Percentiles rank a stretch among this genome's conserved stretches.
Evolutionary conservation across 1,140 invertebrate genomes (phyloP).

Genomic region (Uloborus diversus): DNA sequence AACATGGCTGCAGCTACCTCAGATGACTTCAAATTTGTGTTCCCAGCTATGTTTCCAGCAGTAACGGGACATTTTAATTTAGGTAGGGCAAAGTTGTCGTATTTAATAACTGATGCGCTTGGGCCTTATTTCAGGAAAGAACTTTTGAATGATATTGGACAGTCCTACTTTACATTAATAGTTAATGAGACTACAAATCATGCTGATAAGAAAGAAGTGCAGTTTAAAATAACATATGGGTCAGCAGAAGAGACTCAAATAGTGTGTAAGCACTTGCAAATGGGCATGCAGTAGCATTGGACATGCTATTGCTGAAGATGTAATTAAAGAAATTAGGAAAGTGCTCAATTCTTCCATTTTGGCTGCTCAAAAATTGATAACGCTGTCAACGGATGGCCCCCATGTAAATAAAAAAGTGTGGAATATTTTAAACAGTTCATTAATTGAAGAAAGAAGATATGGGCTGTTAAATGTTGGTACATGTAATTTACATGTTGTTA

Average conservation of each 20-base stretch:
- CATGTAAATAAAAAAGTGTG: slow-evolving; percentile 36
- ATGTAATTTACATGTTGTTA: slow-evolving; percentile 59
- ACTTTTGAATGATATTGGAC: slow-evolving; percentile 1
- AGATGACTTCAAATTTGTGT: background rate
- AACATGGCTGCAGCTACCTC: background rate
- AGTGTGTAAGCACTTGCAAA: too few species aligned
- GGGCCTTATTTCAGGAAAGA: slow-evolving; percentile 32
- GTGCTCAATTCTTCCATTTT: slow-evolving; percentile 3
- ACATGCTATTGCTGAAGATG: slow-evolving; percentile 20
- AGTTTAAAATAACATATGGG: slow-evolving; percentile 31
- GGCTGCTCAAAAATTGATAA: slow-evolving; percentile 15
- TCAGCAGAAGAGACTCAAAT: too few species aligned
- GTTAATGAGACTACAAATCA: slow-evolving; percentile 47
- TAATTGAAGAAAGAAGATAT: background rate
- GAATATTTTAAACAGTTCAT: background rate
- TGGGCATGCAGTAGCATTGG: too few species aligned
- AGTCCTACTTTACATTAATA: background rate
- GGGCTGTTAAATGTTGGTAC: slow-evolving; percentile 53
- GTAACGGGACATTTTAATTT: slow-evolving; percentile 18
- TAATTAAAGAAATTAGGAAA: background rate
- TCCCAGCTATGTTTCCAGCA: slow-evolving; percentile 28
- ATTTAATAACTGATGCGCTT: slow-evolving; percentile 32
- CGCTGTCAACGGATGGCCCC: slow-evolving; percentile 29
- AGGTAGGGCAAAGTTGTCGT: slow-evolving; percentile 8
- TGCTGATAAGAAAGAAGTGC: slow-evolving; percentile 30